Evolutionary conservation across 2,888 invertebrate genomes (phyloP), one percentile per base, ranked within the genome.

Genomic region (Halictus quadricinctus): DNA sequence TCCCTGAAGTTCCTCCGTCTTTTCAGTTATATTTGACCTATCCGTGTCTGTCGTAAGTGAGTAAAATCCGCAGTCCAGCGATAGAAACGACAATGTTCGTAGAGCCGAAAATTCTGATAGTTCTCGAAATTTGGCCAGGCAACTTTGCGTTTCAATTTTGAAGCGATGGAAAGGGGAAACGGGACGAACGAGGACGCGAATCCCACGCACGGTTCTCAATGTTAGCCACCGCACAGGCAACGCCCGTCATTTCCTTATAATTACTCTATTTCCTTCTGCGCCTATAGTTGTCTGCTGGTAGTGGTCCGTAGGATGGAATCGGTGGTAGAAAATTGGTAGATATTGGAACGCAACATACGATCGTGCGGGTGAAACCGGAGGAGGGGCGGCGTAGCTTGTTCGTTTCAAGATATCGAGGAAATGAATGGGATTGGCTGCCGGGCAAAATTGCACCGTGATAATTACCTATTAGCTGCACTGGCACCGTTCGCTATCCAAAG

Each of bases 171-270:
- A 64, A 60, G 58, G 76, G 86, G 76, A 66, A 78, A n/a, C 74
- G 46, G 75, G 78, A 70, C 58, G 58, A 79, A 86, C 76, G 87
- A 86, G 83, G 74, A 83, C 76, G 72, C 81, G 86, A 89, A 82
- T 87, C 64, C 64, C 83, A 80, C 76, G 82, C 83, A 79, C 84
- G 87, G 89, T 88, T 91, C 89, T 92, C 90, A 90, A 90, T 91
- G 90, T 89, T 91, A 87, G 88, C 90, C 89, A 92, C 93, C 93
- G 91, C 94, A 90, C 90, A 90, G 92, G 93, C 92, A 90, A 94
- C 94, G 94, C 94, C 94, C 92, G 93, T 93, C 91, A 93, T 94
- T 94, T 94, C 94, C 94, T 93, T 91, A 92, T 94, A 94, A 94
- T 94, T 94, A 94, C 93, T 93, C 92, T 88, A 94, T 94, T 94